A percentile compares a stretch with the other conserved stretches of the same genome.
Evolutionary conservation across 2,113 vertebrate species (phyloP).

Genomic region (Plotosus lineatus): DNA sequence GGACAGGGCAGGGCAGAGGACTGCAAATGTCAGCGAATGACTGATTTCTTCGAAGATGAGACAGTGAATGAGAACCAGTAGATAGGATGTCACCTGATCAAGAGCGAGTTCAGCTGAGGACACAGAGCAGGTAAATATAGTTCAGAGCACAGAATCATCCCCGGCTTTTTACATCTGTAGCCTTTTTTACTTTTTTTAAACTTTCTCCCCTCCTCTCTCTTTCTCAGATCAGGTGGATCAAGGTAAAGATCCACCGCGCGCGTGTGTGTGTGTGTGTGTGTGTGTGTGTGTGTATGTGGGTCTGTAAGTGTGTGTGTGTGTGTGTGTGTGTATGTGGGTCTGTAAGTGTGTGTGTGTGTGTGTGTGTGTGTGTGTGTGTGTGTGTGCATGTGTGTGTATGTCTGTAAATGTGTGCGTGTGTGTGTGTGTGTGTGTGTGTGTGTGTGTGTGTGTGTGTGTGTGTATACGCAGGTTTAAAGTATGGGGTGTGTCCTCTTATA

Average conservation of each 20-base stretch:
- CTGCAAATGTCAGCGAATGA: conserved; percentile 33
- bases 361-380: background rate
- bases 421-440: background rate
- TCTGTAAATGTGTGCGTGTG: background rate
- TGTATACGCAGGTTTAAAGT: conserved; percentile 1
- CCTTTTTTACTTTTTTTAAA: conserved; percentile 9
- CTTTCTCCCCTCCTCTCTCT: background rate
- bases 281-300: background rate
- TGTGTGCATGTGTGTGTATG: background rate
- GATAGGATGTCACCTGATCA: conserved; percentile 43
- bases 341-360: too few species aligned
- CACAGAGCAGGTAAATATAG: conserved; percentile 68
- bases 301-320: conserved; percentile 42
- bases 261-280: background rate
- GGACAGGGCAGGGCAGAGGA: background rate
- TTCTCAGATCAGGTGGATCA: conserved; percentile 25
- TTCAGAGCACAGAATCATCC: conserved; percentile 60
- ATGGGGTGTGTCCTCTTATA: conserved; percentile 31
- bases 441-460: background rate
- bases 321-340: too few species aligned
- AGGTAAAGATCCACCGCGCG: conserved; percentile 4
- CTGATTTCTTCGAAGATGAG: conserved; percentile 3
- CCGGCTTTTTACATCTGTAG: conserved; percentile 51
- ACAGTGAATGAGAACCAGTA: conserved; percentile 18
- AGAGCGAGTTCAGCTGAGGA: conserved; percentile 45